Conservation (phyloP, 1,140 invertebrate genomes). For the Acromyrmex echinatior region DNA sequence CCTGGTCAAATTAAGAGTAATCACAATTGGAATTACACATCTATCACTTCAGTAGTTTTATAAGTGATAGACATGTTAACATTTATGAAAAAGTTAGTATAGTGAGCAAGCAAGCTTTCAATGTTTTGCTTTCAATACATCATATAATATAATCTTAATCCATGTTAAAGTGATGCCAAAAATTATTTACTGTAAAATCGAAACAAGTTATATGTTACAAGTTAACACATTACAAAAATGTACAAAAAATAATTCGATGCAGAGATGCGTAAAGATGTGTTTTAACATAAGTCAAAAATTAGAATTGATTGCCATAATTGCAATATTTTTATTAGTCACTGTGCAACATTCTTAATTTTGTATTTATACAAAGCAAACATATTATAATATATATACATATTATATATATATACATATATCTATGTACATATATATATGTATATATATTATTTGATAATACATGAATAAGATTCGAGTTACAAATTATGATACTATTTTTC, state of each 20-base stretch:
- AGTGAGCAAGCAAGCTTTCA: slow-evolving; percentile 24
- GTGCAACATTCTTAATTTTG: slow-evolving; percentile 68
- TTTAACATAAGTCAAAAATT: slow-evolving; percentile 57
- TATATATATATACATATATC: slow-evolving; percentile 58
- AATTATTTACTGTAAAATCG: slow-evolving; percentile 7
- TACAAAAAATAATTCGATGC: slow-evolving; percentile 30
- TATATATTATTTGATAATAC: slow-evolving; percentile 68
- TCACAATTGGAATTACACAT: slow-evolving; percentile 14
- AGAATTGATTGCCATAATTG: slow-evolving; percentile 68
- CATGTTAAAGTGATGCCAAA: not conserved
- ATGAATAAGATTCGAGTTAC: slow-evolving; percentile 73
- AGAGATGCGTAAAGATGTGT: slow-evolving; percentile 38
- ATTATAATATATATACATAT: slow-evolving; percentile 3
- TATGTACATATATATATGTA: slow-evolving; percentile 68
- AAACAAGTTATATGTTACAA: not conserved
- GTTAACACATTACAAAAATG: slow-evolving; percentile 3
- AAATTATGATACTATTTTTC: slow-evolving; percentile 71
- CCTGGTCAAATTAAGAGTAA: not conserved
- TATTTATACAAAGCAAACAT: slow-evolving; percentile 76
- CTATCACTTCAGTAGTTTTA: not conserved
- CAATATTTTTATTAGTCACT: slow-evolving; percentile 74
- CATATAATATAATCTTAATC: not conserved
- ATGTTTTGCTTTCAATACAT: slow-evolving; percentile 7
- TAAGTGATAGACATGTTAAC: slow-evolving; percentile 32
- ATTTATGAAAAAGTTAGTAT: slow-evolving; percentile 22